These are phyloP conservation scores for Stomatorhinus walkeri DNA, from an alignment of 2,797 vertebrate species.

Conservation along the genomic window DNA sequence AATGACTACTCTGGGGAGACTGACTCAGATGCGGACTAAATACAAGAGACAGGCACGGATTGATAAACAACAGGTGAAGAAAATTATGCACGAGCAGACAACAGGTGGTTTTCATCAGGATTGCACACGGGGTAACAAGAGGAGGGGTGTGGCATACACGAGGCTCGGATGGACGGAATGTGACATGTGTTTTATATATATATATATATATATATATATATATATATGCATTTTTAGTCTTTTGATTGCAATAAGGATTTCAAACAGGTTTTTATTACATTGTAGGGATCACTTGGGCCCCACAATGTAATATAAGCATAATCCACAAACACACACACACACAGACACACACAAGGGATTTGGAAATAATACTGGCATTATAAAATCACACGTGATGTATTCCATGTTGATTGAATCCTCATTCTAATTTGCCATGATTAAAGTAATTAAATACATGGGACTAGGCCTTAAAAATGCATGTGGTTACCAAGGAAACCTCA, in stretches of 20 bases:
- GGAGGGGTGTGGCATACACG: too few relatives aligned
- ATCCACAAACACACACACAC: neutral
- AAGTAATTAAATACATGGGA: conserved; percentile 51
- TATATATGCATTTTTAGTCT: too few relatives aligned
- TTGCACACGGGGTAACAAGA: too few relatives aligned
- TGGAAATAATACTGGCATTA: neutral
- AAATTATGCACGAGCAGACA: too few relatives aligned
- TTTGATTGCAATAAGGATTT: neutral
- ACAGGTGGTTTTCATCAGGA: too few relatives aligned
- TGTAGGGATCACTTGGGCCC: neutral
- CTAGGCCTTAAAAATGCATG: conserved; percentile 48
- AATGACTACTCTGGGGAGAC: too few relatives aligned
- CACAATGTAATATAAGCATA: too few relatives aligned
- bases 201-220: too few relatives aligned
- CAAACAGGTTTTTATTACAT: neutral
- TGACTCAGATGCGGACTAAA: too few relatives aligned
- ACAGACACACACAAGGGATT: neutral
- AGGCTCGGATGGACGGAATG: too few relatives aligned
- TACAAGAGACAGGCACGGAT: too few relatives aligned
- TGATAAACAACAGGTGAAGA: too few relatives aligned
- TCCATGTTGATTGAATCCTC: conserved; percentile 52
- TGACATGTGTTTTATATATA: neutral
- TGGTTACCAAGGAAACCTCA: conserved; percentile 59
- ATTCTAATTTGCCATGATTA: conserved; percentile 58
- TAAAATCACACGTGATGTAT: conserved; percentile 37